Evolutionary conservation across 2,113 vertebrate species (phyloP).

Genomic region (Noctilio leporinus): DNA sequence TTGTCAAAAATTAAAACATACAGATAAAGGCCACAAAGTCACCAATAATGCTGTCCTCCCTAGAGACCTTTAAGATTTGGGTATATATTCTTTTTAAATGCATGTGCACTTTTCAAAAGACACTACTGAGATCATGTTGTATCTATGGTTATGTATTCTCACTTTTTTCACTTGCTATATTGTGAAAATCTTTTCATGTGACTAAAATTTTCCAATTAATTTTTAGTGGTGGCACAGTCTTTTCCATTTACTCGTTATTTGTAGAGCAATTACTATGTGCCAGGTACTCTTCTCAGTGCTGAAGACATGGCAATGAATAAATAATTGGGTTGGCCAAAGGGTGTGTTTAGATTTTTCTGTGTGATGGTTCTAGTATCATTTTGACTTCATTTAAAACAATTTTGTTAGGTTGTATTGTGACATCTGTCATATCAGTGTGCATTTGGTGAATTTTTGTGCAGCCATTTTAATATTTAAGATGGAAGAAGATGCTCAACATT

Average conservation of each 20-base stretch:
- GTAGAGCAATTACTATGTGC: background rate
- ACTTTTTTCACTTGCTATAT: background rate
- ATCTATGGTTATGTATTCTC: background rate
- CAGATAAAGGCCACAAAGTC: background rate
- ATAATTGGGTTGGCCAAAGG: background rate
- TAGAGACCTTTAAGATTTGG: background rate
- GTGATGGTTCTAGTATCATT: no score
- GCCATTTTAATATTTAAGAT: no score
- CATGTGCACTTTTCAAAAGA: background rate
- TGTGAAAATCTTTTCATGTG: background rate
- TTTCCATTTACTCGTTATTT: background rate
- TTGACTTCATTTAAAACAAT: no score
- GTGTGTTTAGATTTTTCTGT: no score
- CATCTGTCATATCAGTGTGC: no score
- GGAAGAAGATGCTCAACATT: no score
- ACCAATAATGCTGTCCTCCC: background rate
- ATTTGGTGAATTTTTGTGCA: no score
- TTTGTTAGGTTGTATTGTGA: no score
- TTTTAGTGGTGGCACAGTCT: background rate
- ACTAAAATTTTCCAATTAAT: background rate
- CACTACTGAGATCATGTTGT: background rate
- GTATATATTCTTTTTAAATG: background rate
- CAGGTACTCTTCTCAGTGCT: background rate
- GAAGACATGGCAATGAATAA: background rate
- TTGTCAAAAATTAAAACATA: background rate